Percentiles rank a stretch among this genome's conserved stretches.
These are phyloP conservation scores for Corythornis madagascariensis DNA, from an alignment of 2,113 vertebrate genomes.

Conservation along the genomic window DNA sequence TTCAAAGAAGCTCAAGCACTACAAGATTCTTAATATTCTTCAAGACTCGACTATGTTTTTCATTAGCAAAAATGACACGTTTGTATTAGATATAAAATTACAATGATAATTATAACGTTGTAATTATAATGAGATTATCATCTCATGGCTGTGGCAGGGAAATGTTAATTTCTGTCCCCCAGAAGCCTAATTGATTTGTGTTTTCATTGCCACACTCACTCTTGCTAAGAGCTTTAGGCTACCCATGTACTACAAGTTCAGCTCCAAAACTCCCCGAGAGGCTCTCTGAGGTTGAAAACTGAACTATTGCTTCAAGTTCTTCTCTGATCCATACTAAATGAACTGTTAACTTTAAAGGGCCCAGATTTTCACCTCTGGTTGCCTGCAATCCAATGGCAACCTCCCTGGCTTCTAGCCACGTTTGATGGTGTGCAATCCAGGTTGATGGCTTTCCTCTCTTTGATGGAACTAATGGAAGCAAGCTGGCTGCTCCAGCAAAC, in stretches of 20 bases:
- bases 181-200: background rate
- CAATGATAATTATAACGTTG: no score
- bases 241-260: background rate
- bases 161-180: background rate
- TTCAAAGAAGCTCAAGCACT: background rate
- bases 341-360: slow-evolving; percentile 9
- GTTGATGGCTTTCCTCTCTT: slow-evolving; percentile 29
- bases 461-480: slow-evolving; percentile 33
- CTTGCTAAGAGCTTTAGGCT: background rate
- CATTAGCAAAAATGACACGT: background rate
- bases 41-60: background rate
- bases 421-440: slow-evolving; percentile 11
- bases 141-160: background rate
- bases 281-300: background rate
- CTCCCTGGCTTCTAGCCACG: background rate
- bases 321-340: background rate
- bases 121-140: no score
- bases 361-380: background rate
- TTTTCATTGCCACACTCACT: background rate
- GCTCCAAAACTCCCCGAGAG: background rate
- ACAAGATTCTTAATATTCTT: background rate
- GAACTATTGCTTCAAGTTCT: background rate
- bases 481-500: background rate
- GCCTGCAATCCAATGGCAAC: background rate
- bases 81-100: background rate